Percentiles rank a stretch among this genome's conserved stretches.
Evolutionary conservation across 2,113 vertebrate genomes (phyloP).

Genomic region (Lasiurus cinereus): DNA sequence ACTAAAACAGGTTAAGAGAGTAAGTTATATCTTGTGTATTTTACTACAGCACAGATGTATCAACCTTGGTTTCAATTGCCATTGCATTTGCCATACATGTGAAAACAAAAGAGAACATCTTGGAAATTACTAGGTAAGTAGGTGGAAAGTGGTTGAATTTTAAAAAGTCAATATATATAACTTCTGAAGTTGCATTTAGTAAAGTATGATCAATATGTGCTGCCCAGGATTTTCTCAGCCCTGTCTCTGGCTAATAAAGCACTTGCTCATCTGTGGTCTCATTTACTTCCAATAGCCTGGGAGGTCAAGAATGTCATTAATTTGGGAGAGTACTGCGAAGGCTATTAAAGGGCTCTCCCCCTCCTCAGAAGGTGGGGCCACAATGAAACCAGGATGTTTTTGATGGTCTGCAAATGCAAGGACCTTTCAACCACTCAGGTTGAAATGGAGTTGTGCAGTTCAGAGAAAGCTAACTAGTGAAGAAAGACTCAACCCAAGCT

Average conservation of each 20-base stretch:
- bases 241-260: neutral
- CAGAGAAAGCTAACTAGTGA: neutral
- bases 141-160: neutral
- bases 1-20: neutral
- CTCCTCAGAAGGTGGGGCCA: neutral
- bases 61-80: neutral
- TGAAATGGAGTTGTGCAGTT: neutral
- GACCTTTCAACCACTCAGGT: neutral
- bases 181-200: neutral
- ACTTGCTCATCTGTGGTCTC: neutral
- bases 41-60: neutral
- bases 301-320: neutral
- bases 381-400: neutral
- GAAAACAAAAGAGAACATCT: slow-evolving; percentile 42
- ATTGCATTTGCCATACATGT: neutral
- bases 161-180: neutral
- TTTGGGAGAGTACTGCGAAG: neutral
- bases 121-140: neutral
- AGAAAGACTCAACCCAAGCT: neutral
- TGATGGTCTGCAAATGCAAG: neutral
- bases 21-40: neutral
- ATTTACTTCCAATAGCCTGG: neutral
- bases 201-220: no score
- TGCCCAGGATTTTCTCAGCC: neutral
- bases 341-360: neutral